Base-by-base conservation (phyloP, 2,888 invertebrate genomes). In the Diploptera punctata region DNA sequence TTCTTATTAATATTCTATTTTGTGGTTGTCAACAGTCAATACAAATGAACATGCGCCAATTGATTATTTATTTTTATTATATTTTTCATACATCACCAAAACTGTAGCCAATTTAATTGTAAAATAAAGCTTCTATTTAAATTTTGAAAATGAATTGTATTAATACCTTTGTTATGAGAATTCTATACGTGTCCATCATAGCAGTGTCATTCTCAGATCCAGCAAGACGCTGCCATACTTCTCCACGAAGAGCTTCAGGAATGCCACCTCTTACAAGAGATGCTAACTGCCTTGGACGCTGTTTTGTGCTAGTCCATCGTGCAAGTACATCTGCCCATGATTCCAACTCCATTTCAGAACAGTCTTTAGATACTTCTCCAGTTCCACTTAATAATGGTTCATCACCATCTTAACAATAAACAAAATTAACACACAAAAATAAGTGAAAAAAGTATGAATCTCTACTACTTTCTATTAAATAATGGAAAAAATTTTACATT, bases 341-440 rank as follows among this genome's bases (percentile, higher is more conserved):
- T 70, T 93, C 94, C 60, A 99, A 86, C 62, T 97, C 95, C 77
- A 94, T 95, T 81, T 95, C 95, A 0, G 95, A 92, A 80, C 98
- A 98, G 80, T 99, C 98, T 82, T 97, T 98, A 0, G 97, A 97
- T 1, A 99, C 99, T 80, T 94, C 91, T 0, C 99, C 99, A 3
- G 98, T 98, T 0, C 99, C 99, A 83, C 98, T 98, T n/a, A 98
- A 86, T 75, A 99, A 85, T 0, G 98, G 98, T 80, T 99, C 99
- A 80, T 96, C 96, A 10, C 94, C 94, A 85, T 96, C 95, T 88
- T 78, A 29, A 77, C n/a, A 74, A 70, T 18, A 65, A 31, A 21
- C 61, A 54, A 24, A 3, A 52, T n/a, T n/a, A n/a, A n/a, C n/a
- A n/a, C n/a, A n/a, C n/a, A n/a, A n/a, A n/a, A n/a, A n/a, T n/a